Evolutionary conservation across 92 coral and sea anemone genomes (phyloP).

Genomic region (Phenganax marumi): DNA sequence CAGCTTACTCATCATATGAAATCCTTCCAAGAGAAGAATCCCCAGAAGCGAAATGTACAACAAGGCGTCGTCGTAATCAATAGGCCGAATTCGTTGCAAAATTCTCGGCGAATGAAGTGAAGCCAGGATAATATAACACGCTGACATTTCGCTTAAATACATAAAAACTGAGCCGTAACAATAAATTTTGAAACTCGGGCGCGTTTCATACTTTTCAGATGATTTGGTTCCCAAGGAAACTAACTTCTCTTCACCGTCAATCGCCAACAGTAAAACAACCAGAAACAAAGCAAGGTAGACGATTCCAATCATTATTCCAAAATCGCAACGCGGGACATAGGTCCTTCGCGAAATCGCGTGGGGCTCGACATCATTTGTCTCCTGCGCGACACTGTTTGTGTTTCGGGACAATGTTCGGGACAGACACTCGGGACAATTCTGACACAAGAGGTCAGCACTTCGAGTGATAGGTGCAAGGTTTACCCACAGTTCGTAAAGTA

Average conservation of each 20-base stretch:
- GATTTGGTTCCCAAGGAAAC: neutral
- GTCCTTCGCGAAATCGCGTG: neutral
- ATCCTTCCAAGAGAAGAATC: conserved; percentile 15
- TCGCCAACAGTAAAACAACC: neutral
- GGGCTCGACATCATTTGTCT: neutral
- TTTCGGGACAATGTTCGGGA: neutral
- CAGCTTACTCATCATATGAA: neutral
- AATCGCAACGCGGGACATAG: neutral
- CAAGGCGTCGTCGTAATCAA: conserved; percentile 3
- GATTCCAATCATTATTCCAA: neutral
- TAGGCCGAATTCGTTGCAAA: neutral
- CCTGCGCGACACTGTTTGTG: neutral
- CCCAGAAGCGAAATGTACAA: conserved; percentile 6
- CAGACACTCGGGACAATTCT: neutral
- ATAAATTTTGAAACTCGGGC: neutral
- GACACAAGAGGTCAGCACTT: neutral
- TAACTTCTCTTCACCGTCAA: neutral
- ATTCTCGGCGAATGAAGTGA: neutral
- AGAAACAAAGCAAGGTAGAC: conserved; percentile 11
- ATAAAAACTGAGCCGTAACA: neutral
- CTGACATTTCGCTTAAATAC: neutral
- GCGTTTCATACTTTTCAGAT: neutral
- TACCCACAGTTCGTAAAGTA: conserved; percentile 3
- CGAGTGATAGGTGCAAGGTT: neutral
- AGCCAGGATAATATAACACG: conserved; percentile 8